These are phyloP conservation scores for Hoplias malabaricus DNA, from an alignment of 2,113 vertebrate genomes.

Conservation along the genomic window DNA sequence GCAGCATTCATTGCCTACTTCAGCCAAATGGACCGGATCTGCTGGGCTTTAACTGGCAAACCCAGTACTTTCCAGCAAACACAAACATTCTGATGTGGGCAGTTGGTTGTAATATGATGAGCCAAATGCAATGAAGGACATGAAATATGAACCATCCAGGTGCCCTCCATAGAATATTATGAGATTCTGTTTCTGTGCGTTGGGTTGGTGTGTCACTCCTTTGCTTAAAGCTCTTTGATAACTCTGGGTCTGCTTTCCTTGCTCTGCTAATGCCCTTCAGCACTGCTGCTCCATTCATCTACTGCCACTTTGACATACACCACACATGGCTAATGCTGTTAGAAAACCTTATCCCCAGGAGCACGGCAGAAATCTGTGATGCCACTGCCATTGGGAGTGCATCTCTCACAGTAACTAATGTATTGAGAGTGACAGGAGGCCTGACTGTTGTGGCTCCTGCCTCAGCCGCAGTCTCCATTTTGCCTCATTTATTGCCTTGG, in stretches of 20 bases:
- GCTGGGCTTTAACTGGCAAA: slow-evolving; percentile 4
- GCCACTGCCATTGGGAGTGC: slow-evolving; percentile 31
- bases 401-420: slow-evolving; percentile 44
- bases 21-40: slow-evolving; percentile 23
- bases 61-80: neutral
- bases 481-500: slow-evolving; percentile 11
- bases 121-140: neutral
- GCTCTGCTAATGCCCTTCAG: slow-evolving; percentile 11
- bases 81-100: neutral
- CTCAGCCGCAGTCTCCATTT: neutral
- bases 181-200: neutral
- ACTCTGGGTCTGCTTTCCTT: neutral
- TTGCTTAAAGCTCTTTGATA: neutral
- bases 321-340: slow-evolving; percentile 50
- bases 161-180: neutral
- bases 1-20: slow-evolving; percentile 1
- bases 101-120: neutral
- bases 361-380: slow-evolving; percentile 39
- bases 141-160: neutral
- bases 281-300: slow-evolving; percentile 17
- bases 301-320: slow-evolving; percentile 26
- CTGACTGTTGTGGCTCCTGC: neutral
- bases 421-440: slow-evolving; percentile 34
- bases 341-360: slow-evolving; percentile 39
- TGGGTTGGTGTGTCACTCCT: slow-evolving; percentile 9